A percentile compares a stretch with the other conserved stretches of the same genome.
Evolutionary conservation across 2,888 invertebrate species (phyloP).

Genomic region (Drosophila anomalata): DNA sequence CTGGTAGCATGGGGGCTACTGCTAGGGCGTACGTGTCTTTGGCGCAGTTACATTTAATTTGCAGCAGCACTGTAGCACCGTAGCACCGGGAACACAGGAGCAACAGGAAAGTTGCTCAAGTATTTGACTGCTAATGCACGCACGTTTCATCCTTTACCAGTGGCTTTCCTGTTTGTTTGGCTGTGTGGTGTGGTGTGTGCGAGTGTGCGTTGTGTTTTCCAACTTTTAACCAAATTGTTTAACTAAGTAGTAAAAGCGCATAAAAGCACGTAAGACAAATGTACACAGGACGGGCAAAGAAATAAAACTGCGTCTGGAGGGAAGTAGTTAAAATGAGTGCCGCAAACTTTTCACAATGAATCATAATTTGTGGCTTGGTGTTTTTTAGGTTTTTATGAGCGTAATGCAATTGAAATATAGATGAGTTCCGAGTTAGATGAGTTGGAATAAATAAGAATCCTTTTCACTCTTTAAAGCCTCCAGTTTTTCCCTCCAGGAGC

Average conservation of each 20-base stretch:
- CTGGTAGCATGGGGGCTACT: not conserved
- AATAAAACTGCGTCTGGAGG: slow-evolving; percentile 26
- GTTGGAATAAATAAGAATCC: too few species aligned
- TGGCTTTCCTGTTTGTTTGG: slow-evolving; percentile 23
- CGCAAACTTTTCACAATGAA: slow-evolving; percentile 16
- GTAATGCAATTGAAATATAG: not conserved
- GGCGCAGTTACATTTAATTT: slow-evolving; percentile 45
- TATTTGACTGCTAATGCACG: slow-evolving; percentile 58
- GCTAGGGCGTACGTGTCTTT: slow-evolving; percentile 56
- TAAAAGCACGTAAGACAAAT: slow-evolving; percentile 55
- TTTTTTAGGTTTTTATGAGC: not conserved
- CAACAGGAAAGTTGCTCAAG: slow-evolving; percentile 42
- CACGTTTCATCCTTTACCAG: slow-evolving; percentile 51
- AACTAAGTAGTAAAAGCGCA: slow-evolving; percentile 69
- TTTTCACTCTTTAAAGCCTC: not conserved
- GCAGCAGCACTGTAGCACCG: slow-evolving; percentile 12
- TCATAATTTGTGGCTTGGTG: slow-evolving; percentile 11
- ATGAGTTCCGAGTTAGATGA: not conserved
- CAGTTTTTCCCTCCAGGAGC: not conserved
- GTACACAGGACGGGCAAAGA: slow-evolving; percentile 23
- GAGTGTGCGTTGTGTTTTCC: slow-evolving; percentile 27
- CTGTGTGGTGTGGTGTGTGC: not conserved
- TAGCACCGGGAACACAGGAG: slow-evolving; percentile 7
- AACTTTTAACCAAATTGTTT: slow-evolving; percentile 75
- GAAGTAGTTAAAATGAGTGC: slow-evolving; percentile 37